Evolutionary conservation across 2,888 invertebrate species (phyloP).

Genomic region (Acrobasis suavella): DNA sequence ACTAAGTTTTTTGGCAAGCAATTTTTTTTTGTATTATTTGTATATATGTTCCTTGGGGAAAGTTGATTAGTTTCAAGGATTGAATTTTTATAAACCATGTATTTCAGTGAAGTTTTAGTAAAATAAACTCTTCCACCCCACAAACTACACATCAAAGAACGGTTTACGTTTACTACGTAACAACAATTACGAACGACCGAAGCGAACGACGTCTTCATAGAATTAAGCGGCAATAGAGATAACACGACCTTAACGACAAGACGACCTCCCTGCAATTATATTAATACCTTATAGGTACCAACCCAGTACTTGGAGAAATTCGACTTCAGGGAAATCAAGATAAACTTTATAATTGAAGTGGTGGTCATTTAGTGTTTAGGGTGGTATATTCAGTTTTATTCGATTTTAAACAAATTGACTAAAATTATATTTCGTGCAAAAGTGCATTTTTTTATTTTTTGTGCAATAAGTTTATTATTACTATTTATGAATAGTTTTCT

Average conservation of each 20-base stretch:
- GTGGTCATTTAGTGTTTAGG: conserved; percentile 51
- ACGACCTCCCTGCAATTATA: conserved; percentile 34
- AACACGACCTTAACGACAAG: conserved; percentile 12
- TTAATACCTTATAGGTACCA: conserved; percentile 40
- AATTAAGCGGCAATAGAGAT: conserved; percentile 21
- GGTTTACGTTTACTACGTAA: not conserved
- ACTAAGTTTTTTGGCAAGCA: too few species aligned
- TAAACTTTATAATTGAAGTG: conserved; percentile 60
- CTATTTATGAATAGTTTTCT: too few species aligned
- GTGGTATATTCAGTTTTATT: conserved; percentile 5
- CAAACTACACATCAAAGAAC: not conserved
- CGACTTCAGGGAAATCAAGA: conserved; percentile 74
- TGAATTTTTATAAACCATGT: too few species aligned
- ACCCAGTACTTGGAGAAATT: conserved; percentile 63
- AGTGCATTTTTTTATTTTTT: too few species aligned
- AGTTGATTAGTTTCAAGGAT: too few species aligned
- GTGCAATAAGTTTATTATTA: too few species aligned
- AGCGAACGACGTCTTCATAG: conserved; percentile 22
- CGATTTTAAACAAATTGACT: not conserved
- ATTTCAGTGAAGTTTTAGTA: not conserved
- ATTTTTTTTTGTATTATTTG: too few species aligned
- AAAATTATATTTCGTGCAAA: not conserved
- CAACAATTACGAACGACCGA: conserved; percentile 6
- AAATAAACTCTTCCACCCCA: not conserved
- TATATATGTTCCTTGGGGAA: too few species aligned